Evolutionary conservation across 1,140 invertebrate species (phyloP).

Genomic region (Coptotermes formosanus): DNA sequence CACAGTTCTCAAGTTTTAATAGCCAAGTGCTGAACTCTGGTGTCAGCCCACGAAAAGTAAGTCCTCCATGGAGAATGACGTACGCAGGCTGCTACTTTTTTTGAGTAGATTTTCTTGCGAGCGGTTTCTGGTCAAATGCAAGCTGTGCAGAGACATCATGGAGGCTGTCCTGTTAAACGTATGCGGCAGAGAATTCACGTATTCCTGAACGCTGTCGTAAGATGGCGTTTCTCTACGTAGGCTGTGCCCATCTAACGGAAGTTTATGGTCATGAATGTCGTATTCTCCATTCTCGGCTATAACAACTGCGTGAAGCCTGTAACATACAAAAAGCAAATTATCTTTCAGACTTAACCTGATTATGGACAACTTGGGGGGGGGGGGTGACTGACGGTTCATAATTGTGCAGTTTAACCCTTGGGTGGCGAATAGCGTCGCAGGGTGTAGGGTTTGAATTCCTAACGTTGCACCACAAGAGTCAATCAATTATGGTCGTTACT

Average conservation of each 20-base stretch:
- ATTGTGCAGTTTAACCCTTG: no score
- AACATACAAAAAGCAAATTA: not conserved
- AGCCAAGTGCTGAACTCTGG: not conserved
- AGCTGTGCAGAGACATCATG: slow-evolving; percentile 4
- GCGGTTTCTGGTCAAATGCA: not conserved
- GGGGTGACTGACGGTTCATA: no score
- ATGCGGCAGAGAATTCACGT: slow-evolving; percentile 1
- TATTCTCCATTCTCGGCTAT: not conserved
- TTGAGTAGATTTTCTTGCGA: not conserved
- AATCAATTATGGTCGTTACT: no score
- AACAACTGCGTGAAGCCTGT: not conserved
- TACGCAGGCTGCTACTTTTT: slow-evolving; percentile 9
- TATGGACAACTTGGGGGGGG: no score
- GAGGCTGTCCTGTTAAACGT: not conserved
- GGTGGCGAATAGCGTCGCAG: no score
- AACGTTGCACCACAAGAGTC: no score
- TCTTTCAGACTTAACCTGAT: no score
- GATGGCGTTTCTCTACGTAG: not conserved
- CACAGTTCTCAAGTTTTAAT: not conserved
- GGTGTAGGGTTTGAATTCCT: no score
- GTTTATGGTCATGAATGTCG: not conserved
- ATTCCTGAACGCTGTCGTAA: slow-evolving; percentile 13
- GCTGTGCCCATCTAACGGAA: not conserved
- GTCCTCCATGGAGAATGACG: slow-evolving; percentile 11
- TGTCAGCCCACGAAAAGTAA: not conserved